These are phyloP conservation scores for Jacana jacana DNA, from an alignment of 2,113 vertebrate genomes.

Conservation along the genomic window DNA sequence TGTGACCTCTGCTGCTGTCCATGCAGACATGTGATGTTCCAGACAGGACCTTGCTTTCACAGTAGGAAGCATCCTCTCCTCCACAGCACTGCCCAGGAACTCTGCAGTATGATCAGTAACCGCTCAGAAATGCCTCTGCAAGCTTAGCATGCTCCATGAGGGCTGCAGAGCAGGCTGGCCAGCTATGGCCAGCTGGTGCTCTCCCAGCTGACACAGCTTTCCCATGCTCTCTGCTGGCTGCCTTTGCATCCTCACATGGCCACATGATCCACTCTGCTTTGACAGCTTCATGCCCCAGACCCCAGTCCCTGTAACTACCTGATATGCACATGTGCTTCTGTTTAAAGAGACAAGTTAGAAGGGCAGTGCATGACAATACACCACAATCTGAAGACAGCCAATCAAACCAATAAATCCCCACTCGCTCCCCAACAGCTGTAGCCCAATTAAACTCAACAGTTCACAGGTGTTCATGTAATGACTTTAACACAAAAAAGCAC, in stretches of 20 bases:
- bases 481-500: slow-evolving; percentile 70
- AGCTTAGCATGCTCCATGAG: not conserved
- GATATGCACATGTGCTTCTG: not conserved
- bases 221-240: not conserved
- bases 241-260: not conserved
- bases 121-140: not conserved
- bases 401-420: slow-evolving; percentile 52
- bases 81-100: not conserved
- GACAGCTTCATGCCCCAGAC: not conserved
- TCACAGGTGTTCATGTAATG: slow-evolving; percentile 80
- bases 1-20: not conserved
- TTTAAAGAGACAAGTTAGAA: not conserved
- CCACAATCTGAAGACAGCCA: slow-evolving; percentile 9
- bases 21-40: not conserved
- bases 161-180: not conserved
- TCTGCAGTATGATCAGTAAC: fast-evolving
- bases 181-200: not conserved
- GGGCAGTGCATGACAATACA: not conserved
- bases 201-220: not conserved
- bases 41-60: not conserved
- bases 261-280: not conserved
- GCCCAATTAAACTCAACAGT: slow-evolving; percentile 79
- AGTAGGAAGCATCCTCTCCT: not conserved
- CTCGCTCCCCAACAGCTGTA: slow-evolving; percentile 74
- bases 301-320: not conserved